Evolutionary conservation across 2,113 vertebrate genomes (phyloP).

Genomic region (Oriolus oriolus): DNA sequence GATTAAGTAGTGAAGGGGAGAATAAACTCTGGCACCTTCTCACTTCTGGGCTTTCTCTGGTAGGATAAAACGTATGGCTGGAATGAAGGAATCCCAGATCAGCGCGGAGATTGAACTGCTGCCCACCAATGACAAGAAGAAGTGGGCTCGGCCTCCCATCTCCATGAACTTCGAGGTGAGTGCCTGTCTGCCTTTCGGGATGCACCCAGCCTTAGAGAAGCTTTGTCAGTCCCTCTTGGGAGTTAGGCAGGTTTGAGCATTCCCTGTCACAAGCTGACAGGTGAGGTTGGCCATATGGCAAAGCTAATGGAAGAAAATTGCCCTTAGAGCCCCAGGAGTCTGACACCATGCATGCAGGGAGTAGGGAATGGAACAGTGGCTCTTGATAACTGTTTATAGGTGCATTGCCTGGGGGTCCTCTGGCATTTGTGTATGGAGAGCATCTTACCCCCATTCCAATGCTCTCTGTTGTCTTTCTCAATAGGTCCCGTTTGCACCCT

Average conservation of each 20-base stretch:
- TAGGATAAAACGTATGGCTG: slow-evolving; percentile 99
- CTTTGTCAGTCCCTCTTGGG: neutral
- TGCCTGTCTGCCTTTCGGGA: neutral
- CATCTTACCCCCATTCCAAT: neutral
- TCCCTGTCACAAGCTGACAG: neutral
- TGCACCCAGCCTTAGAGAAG: neutral
- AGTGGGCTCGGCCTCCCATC: slow-evolving; percentile 98
- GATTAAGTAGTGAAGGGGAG: neutral
- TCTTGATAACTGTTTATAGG: neutral
- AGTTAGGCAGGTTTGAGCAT: neutral
- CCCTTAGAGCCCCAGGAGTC: neutral
- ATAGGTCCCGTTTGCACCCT: slow-evolving; percentile 96
- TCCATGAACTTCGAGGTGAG: slow-evolving; percentile 99
- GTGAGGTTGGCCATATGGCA: neutral
- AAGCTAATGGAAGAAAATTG: neutral
- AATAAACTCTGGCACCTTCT: neutral
- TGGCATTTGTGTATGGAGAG: neutral
- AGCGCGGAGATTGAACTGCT: slow-evolving; percentile 98
- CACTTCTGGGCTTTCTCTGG: neutral
- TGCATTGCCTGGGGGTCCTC: accelerated
- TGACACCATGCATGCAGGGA: neutral
- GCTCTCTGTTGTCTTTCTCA: neutral
- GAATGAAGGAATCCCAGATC: slow-evolving; percentile 99
- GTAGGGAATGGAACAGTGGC: neutral
- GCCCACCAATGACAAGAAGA: slow-evolving; percentile 99